phyloP scores from a whole-genome alignment of 2,113 vertebrate species.

The Daubentonia madagascariensis region DNA sequence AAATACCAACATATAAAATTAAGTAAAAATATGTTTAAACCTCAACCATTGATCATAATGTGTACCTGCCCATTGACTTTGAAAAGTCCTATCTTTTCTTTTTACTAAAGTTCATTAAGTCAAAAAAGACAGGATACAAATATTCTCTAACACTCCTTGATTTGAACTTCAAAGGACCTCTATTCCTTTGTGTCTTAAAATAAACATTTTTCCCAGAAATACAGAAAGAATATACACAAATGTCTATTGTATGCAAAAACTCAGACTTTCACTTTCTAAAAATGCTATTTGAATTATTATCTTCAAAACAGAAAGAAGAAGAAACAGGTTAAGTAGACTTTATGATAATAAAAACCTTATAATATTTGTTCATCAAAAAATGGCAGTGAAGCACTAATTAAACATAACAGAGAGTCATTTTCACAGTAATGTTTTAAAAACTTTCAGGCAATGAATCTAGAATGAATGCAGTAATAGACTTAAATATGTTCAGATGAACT shows the following conservation, averaged over 20 bases:
- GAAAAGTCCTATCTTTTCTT: background rate
- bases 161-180: background rate
- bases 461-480: slow-evolving; percentile 21
- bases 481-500: slow-evolving; percentile 39
- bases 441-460: background rate
- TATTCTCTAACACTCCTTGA: background rate
- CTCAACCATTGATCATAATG: background rate
- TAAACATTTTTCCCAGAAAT: background rate
- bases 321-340: background rate
- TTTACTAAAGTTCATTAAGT: background rate
- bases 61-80: background rate
- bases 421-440: slow-evolving; percentile 32
- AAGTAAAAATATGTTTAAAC: background rate
- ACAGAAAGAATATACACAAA: background rate
- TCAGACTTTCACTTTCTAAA: background rate
- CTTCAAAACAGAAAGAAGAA: slow-evolving; percentile 2
- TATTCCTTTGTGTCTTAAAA: background rate
- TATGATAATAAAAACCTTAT: slow-evolving; percentile 21
- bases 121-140: background rate
- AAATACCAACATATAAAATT: background rate
- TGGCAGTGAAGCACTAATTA: background rate
- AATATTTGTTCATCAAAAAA: slow-evolving; percentile 36
- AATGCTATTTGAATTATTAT: background rate
- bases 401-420: background rate
- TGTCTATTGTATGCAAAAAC: background rate